Conservation (phyloP, 2,888 invertebrate species). For the Ferrisia virgata region DNA sequence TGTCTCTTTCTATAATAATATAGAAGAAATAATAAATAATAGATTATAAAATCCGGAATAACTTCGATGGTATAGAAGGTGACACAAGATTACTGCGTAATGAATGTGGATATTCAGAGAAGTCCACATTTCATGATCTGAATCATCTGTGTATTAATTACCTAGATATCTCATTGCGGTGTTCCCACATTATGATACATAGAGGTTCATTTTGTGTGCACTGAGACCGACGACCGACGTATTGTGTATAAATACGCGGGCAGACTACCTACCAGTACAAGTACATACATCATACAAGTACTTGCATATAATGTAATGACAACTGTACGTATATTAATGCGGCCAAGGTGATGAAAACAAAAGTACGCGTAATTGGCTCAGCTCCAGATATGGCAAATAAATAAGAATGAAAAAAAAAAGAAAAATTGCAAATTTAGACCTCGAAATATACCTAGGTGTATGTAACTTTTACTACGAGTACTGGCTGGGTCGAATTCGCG, state of each 20-base stretch:
- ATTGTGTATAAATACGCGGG: too few species aligned
- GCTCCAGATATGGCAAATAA: not conserved
- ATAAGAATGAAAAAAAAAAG: not conserved
- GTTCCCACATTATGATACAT: constrained; percentile 4
- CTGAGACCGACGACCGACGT: too few species aligned
- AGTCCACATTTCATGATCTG: not conserved
- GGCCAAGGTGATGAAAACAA: constrained; percentile 9
- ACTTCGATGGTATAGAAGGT: too few species aligned
- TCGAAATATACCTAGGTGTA: too few species aligned
- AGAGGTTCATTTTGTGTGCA: too few species aligned
- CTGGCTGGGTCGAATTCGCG: not conserved
- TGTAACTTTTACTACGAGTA: not conserved
- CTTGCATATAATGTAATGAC: not conserved
- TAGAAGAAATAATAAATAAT: too few species aligned
- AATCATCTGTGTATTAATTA: not conserved
- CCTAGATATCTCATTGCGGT: not conserved
- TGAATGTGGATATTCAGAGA: not conserved
- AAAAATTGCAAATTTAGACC: not conserved
- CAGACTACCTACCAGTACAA: too few species aligned
- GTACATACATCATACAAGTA: too few species aligned
- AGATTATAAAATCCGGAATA: too few species aligned
- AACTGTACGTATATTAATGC: not conserved
- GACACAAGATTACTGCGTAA: too few species aligned
- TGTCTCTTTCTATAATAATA: too few species aligned
- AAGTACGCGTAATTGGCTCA: not conserved